Evolutionary conservation across 2,797 vertebrate genomes (phyloP), one percentile per base, ranked within the genome.

Genomic region (Periparus ater): DNA sequence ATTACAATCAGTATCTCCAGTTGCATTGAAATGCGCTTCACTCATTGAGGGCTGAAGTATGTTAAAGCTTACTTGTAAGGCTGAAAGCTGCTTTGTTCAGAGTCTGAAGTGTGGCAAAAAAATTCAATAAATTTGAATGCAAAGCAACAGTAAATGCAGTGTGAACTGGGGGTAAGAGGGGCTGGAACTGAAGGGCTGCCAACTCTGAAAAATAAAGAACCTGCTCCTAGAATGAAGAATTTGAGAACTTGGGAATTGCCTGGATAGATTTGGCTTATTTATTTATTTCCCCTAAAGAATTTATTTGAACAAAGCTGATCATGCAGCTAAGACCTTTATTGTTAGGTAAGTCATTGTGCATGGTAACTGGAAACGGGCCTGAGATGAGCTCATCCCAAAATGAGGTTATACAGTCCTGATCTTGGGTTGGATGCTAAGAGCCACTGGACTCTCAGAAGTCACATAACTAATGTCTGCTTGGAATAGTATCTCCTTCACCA

Each of bases 41-140:
- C 29, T 63, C 50, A n/a, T 75, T 81, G 53, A 30, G 38, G 42
- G 38, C 42, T 80, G 67, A 66, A 55, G 21, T 29, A 48, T 58
- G 19, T 50, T 77, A 47, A 61, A 77, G 44, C 34, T 71, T 65
- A 22, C 26, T 79, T 75, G 27, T 19, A 48, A 80, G 25, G 44
- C 70, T 63, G 51, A 79, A 89, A 92, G 74, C 55, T 75, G 62
- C 74, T 95, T 94, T 85, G 60, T 85, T 94, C 38, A 17, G 50
- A 47, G 51, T 6, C 65, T 88, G 55, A 96, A 66, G 36, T 32
- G 36, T 4, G 2, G 51, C 61, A 71, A 76, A 78, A 79, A 85
- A 54, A 92, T 30, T 71, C 60, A 62, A 15, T 79, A 82, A 72
- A 79, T 85, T 38, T 76, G 53, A 85, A 74, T 62, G 60, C 44